Base-by-base conservation (phyloP, 2,888 invertebrate genomes). In the Watsonalla binaria region DNA sequence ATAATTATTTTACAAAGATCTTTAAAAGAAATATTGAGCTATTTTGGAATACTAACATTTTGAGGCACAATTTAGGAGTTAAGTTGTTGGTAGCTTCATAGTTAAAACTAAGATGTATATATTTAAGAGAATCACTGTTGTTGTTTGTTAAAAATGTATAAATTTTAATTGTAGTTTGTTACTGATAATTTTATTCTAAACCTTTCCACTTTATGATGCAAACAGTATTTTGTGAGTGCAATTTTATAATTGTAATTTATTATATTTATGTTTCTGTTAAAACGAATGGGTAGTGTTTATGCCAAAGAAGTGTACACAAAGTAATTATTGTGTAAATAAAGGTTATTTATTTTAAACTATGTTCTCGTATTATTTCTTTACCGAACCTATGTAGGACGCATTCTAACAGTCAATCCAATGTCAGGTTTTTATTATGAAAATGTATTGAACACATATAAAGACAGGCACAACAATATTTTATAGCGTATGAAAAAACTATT, bases 291-390 rank as follows among this genome's bases (percentile, higher is more conserved):
- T 87, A 86, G 86, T 76, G 80, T 75, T 77, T 78, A 87, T 85
- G 79, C 89, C 88, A 89, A 89, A 88, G 89, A 88, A 76, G 74
- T 86, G 84, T 85, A 83, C 84, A 84, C 84, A 83, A 80, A 67
- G 79, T 73, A 63, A 72, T 71, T 75, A 77, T 71, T 80, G 78
- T 86, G 82, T 86, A 85, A 85, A 86, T 86, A 85, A 82, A 82
- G 63, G 52, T 62, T 80, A 81, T 80, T 81, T 83, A 82, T 80
- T 81, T 76, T 68, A 66, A 62, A 60, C 50, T 52, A 52, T 46
- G 54, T 13, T 52, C 50, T 56, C 54, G 54, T 72, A 72, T 73
- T 65, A 65, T 66, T 66, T 62, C 59, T 4, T 24, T 24, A 24
- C 24, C 24, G 24, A 24, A 24, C 24, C 1, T 24, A 24, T 2